Evolutionary conservation across 2,888 invertebrate species (phyloP), one percentile per base, ranked within the genome.

Genomic region (Tridacna crocea): DNA sequence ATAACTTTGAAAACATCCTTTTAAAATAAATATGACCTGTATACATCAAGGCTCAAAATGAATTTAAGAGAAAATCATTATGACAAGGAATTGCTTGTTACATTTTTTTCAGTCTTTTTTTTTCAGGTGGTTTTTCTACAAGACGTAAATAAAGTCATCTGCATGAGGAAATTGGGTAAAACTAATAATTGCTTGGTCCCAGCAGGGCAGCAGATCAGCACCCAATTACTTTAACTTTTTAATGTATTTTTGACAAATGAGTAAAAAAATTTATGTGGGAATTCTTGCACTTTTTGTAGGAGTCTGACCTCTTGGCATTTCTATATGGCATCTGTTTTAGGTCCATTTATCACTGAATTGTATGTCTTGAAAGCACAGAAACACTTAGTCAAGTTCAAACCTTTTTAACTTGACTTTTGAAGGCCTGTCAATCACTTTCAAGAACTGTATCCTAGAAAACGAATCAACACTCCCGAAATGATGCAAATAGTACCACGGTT

Each of bases 161-260:
- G 36, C 36, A 36, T 36, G 36, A 63, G 63, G 22, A 63, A 24
- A 22, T 22, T 13, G 3, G 63, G 2, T 36, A 66, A 66, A 36
- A 61, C 58, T 65, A 63, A 65, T 75, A 76, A 22, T 47, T 51
- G 36, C n/a, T 36, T 10, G 19, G 36, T 0, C 66, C 46, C 66
- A 70, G 70, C 70, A 70, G 46, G 70, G 48, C 24, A 51, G 17
- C 22, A 70, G 70, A 51, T 48, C 24, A 15, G 70, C 22, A n/a
- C 26, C 15, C 51, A 47, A 24, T 51, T 70, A 48, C 11, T 22
- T 17, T 70, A 51, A 70, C 51, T 48, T 75, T 77, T 72, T 72
- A 82, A 82, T 82, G 79, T 58, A 82, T 58, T 73, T 61, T 72
- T 82, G 79, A 79, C 78, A 82, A 79, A 82, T 74, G 74, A 74